A percentile compares a stretch with the other conserved stretches of the same genome.
Evolutionary conservation across 2,888 invertebrate genomes (phyloP).

Genomic region (Epirrhoe tristata): DNA sequence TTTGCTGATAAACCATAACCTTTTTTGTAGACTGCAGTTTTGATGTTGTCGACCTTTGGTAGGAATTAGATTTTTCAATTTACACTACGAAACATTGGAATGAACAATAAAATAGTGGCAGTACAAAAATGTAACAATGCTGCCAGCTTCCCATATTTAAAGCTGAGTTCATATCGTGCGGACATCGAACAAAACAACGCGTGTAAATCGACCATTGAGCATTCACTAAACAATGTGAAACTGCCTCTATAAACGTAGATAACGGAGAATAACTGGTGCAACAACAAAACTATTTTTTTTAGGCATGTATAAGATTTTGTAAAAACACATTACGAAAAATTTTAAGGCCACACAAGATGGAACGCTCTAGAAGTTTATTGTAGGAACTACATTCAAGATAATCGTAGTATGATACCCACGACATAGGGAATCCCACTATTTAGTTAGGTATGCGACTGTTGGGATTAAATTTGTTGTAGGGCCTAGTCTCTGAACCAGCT

Average conservation of each 20-base stretch:
- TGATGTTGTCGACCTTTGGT: too few relatives aligned
- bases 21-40: too few relatives aligned
- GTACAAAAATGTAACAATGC: slow-evolving; percentile 30
- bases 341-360: too few relatives aligned
- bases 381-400: too few relatives aligned
- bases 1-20: too few relatives aligned
- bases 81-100: slow-evolving; percentile 18
- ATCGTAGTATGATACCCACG: too few relatives aligned
- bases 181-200: slow-evolving; percentile 33
- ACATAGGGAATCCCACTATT: too few relatives aligned
- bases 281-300: background rate
- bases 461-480: too few relatives aligned
- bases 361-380: too few relatives aligned
- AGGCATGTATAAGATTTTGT: background rate
- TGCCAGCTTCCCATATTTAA: slow-evolving; percentile 36
- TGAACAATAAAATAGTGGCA: slow-evolving; percentile 4
- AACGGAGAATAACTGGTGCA: slow-evolving; percentile 14
- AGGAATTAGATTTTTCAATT: slow-evolving; percentile 15
- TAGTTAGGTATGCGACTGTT: too few relatives aligned
- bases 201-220: slow-evolving; percentile 35
- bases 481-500: slow-evolving; percentile 14
- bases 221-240: slow-evolving; percentile 41
- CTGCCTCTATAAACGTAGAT: slow-evolving; percentile 25
- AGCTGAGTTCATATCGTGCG: slow-evolving; percentile 31
- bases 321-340: too few relatives aligned